phyloP scores from a whole-genome alignment of 2,888 invertebrate species.

The Lypha dubia region DNA sequence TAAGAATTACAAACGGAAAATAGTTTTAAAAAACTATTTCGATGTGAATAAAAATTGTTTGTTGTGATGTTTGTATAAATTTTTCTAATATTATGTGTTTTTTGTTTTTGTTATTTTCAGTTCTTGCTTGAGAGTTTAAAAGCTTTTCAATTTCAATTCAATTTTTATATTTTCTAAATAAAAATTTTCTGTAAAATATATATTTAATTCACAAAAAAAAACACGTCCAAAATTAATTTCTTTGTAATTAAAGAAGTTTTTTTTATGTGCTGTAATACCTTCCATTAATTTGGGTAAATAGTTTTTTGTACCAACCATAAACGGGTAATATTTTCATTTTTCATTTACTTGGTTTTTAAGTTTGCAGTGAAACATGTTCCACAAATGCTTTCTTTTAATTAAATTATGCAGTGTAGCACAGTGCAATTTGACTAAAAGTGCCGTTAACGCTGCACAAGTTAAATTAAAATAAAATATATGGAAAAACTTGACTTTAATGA shows the following conservation, averaged over 20 bases:
- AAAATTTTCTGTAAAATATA: too few relatives aligned
- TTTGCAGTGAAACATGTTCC: neutral
- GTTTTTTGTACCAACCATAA: neutral
- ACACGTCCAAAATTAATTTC: neutral
- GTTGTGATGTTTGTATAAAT: too few relatives aligned
- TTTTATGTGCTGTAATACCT: neutral
- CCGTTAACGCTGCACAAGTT: neutral
- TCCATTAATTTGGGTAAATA: neutral
- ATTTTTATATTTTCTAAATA: too few relatives aligned
- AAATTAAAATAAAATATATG: neutral
- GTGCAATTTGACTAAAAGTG: neutral
- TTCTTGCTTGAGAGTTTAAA: too few relatives aligned
- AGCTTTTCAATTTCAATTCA: too few relatives aligned
- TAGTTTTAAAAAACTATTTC: too few relatives aligned
- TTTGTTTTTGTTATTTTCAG: too few relatives aligned
- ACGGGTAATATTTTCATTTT: neutral
- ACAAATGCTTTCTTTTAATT: neutral
- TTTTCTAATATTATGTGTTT: too few relatives aligned
- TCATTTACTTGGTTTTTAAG: neutral
- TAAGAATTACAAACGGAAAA: too few relatives aligned
- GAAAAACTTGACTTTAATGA: neutral
- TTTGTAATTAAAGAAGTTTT: neutral
- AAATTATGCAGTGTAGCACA: neutral
- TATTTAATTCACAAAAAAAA: too few relatives aligned
- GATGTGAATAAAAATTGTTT: too few relatives aligned